Base-by-base conservation (phyloP, 2,113 vertebrate species). In the Clinocottus analis region DNA sequence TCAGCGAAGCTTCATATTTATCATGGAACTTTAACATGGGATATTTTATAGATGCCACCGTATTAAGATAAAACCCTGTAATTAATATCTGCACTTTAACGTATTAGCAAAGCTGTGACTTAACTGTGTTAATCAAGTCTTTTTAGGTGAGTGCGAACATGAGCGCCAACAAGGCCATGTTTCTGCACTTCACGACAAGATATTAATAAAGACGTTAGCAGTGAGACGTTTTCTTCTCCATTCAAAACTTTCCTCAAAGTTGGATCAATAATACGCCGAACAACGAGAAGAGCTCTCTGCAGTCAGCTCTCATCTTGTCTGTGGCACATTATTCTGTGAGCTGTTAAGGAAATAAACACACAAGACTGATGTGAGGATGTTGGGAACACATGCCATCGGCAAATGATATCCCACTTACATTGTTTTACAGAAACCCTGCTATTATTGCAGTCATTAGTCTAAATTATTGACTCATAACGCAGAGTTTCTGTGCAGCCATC, bases 401-500 rank as follows among this genome's bases (percentile, higher is more conserved):
- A 87, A 91, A 87, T 79, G 61, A 84, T 86, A 79, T 76, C 77
- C 79, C 51, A 69, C 75, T 90, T 75, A 78, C 67, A 80, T 84
- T 78, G 79, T 90, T 86, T 77, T 67, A 91, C 82, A 87, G 81
- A 83, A 87, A 76, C 69, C 0, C 64, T 63, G 75, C 82, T 65
- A 72, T 92, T 90, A 92, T 92, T 91, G 88, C 86, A 89, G 83
- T 89, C 89, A 85, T 92, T 88, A 88, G 76, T 87, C 89, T 81
- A 83, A 92, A 86, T 90, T 90, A 90, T 90, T 75, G 81, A 86
- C 80, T 86, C 85, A 86, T 88, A 90, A 88, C 43, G 21, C 71
- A 58, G 39, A 67, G 47, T 87, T 90, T 82, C 51, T 70, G 66
- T 61, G 82, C 75, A 29, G 79, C 85, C 77, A 47, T 62, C 19